These are phyloP conservation scores for Phenganax subtilis DNA, from an alignment of 92 coral and sea anemone genomes.

Conservation along the genomic window DNA sequence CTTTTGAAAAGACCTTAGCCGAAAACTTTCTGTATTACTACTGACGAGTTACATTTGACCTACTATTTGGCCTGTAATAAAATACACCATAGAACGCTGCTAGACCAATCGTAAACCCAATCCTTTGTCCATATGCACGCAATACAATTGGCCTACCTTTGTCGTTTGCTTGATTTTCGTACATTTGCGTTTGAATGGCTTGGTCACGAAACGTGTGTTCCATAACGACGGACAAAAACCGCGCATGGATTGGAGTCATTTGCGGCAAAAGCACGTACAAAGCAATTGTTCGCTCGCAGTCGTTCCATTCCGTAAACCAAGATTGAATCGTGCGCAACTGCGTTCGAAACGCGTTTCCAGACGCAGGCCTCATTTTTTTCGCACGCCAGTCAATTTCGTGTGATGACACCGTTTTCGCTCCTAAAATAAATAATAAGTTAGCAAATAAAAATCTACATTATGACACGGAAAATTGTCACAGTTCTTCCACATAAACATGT, in stretches of 20 bases:
- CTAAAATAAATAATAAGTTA: constrained; percentile 5
- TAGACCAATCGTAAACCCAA: background rate
- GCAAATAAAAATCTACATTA: background rate
- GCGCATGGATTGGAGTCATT: constrained; percentile 86
- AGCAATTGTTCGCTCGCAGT: constrained; percentile 94
- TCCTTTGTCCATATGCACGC: background rate
- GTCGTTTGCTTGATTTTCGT: constrained; percentile 83
- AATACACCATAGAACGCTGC: background rate
- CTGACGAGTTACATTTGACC: background rate
- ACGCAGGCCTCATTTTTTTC: constrained; percentile 93
- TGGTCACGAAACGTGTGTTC: constrained; percentile 97
- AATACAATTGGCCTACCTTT: constrained; percentile 58
- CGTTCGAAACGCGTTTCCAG: constrained; percentile 55
- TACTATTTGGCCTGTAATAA: background rate
- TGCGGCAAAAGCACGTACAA: constrained; percentile 78
- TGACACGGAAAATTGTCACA: background rate
- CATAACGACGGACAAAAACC: constrained; percentile 80
- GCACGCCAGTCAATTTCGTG: constrained; percentile 46
- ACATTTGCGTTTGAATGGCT: constrained; percentile 68
- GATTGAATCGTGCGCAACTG: constrained; percentile 80
- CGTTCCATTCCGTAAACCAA: constrained; percentile 97
- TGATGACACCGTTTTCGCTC: background rate
- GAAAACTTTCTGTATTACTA: background rate
- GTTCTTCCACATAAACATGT: background rate
- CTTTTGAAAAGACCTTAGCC: too few species aligned